Evolutionary conservation across 2,888 invertebrate species (phyloP), one percentile per base, ranked within the genome.

Genomic region (Neoaliturus tenellus): DNA sequence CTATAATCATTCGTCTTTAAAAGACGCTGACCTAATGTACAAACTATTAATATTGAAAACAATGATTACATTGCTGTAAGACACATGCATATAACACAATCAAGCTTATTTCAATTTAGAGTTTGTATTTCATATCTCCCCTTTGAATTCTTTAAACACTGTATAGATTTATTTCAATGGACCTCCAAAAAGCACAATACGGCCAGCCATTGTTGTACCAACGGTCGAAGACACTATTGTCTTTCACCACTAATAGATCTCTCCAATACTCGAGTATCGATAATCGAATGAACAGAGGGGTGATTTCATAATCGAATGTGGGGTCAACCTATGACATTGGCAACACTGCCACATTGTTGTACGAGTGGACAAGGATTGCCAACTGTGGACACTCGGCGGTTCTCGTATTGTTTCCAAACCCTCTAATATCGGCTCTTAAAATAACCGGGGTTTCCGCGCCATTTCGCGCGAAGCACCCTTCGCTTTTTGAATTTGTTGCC

Each of bases 401-500:
- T 25, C 31, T 20, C 5, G 4, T 2, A 75, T 78, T 78, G 78
- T 78, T 78, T 78, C 78, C 78, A 78, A 78, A 78, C 78, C 78
- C 78, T 55, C 78, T 78, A 78, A 78, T 78, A 78, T 78, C 78
- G 78, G 78, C 82, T 69, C 71, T 82, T 71, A 82, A 82, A 82
- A 82, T 39, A 82, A 82, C 82, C 82, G 25, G 51, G 23, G 31
- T 73, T 51, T 48, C 33, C 82, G 58, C 82, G 82, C 82, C 55
- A 81, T 81, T 81, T 73, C 82, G 73, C 39, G 35, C 39, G 35
- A 82, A 51, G 82, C 73, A 39, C 82, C 82, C 55, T 82, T 28
- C 41, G 58, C 48, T 82, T 82, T 82, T 82, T 82, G 82, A 82
- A 82, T 82, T 82, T 82, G 82, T 73, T 82, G 82, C 82, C 69